These are phyloP conservation scores for Drosophila affinis DNA, from an alignment of 2,888 invertebrate genomes.

Conservation along the genomic window DNA sequence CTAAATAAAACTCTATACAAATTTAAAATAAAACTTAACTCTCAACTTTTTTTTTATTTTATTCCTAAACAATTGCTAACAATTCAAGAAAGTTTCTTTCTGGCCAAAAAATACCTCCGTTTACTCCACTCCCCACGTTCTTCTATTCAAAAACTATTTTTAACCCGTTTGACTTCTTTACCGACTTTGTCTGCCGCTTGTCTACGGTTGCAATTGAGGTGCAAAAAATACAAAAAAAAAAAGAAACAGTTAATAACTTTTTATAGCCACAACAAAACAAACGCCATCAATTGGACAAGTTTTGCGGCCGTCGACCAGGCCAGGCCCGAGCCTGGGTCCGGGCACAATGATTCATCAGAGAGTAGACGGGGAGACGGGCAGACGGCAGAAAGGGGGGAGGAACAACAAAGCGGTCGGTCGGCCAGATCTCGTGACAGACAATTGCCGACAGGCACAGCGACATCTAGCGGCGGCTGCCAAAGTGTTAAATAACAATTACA, in stretches of 20 bases:
- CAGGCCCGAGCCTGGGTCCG: background rate
- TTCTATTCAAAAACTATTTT: slow-evolving; percentile 38
- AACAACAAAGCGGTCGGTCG: slow-evolving; percentile 6
- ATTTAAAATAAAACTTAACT: background rate
- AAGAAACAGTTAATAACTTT: slow-evolving; percentile 43
- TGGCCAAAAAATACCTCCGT: background rate
- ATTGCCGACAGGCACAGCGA: slow-evolving; percentile 65
- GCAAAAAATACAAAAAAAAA: slow-evolving; percentile 13
- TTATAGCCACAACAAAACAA: slow-evolving; percentile 42
- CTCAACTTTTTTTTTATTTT: background rate
- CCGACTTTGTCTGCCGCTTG: slow-evolving; percentile 38
- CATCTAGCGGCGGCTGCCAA: slow-evolving; percentile 62
- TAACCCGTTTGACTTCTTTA: slow-evolving; percentile 40
- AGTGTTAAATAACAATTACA: slow-evolving; percentile 79
- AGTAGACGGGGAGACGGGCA: background rate
- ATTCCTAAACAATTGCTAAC: slow-evolving; percentile 6
- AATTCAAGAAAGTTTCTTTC: slow-evolving; percentile 23
- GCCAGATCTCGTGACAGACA: slow-evolving; percentile 46
- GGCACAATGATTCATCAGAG: slow-evolving; percentile 33
- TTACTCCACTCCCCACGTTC: slow-evolving; percentile 19
- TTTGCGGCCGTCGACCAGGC: slow-evolving; percentile 19
- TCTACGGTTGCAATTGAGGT: slow-evolving; percentile 44
- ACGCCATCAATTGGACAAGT: slow-evolving; percentile 42
- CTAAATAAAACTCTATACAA: background rate
- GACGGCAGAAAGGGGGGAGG: background rate